These are phyloP conservation scores for Charadrius vociferus DNA, from an alignment of 2,113 vertebrate species.

Conservation along the genomic window DNA sequence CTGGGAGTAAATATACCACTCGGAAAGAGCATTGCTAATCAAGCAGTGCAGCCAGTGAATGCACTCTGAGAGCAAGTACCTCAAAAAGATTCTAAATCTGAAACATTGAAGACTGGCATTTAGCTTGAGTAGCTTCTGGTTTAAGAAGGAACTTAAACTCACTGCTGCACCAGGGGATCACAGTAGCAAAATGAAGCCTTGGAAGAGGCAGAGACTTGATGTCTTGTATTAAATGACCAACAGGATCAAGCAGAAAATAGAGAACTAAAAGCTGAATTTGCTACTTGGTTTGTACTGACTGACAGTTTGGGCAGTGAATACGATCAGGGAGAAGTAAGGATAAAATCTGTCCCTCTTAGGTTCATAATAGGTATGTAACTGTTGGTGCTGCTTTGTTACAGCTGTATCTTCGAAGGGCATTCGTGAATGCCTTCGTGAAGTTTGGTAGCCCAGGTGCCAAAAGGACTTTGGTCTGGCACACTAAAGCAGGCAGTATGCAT, in stretches of 20 bases:
- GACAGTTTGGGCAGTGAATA: not conserved
- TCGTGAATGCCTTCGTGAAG: not conserved
- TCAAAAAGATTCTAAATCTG: conserved; percentile 62
- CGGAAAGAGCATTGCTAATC: conserved; percentile 69
- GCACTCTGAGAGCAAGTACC: conserved; percentile 23
- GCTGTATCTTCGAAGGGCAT: not conserved
- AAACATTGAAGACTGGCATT: conserved; percentile 63
- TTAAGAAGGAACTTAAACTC: conserved; percentile 35
- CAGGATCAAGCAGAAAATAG: not conserved
- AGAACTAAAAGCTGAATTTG: not conserved
- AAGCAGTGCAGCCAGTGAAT: conserved; percentile 48
- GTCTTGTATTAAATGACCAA: not conserved
- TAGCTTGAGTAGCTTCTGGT: conserved; percentile 59
- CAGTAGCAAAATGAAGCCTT: conserved; percentile 6
- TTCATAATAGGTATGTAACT: not conserved
- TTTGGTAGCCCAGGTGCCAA: not conserved
- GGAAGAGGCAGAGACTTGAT: not conserved
- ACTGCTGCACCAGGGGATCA: conserved; percentile 1
- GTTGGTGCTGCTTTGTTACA: not conserved
- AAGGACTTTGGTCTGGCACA: not conserved
- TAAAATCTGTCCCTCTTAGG: not conserved
- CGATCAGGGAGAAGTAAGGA: not conserved
- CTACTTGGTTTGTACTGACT: not conserved
- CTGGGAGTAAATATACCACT: conserved; percentile 70
- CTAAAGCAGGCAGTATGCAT: not conserved